Conservation (phyloP, 2,888 invertebrate genomes). For the Spisula solida region DNA sequence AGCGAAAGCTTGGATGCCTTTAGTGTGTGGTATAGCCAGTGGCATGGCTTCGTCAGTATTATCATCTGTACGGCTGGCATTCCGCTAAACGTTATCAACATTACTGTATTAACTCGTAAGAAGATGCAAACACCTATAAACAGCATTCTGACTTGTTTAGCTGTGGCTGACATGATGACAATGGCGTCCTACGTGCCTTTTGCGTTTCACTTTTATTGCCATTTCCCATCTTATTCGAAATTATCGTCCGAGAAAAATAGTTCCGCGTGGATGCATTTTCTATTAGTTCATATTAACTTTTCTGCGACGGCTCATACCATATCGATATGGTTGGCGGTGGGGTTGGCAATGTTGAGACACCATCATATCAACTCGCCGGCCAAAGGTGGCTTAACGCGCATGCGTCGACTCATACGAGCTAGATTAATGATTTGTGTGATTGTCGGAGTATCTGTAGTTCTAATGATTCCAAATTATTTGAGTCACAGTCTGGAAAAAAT, state of each 20-base stretch:
- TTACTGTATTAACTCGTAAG: slow-evolving; percentile 93
- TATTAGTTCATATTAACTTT: slow-evolving; percentile 94
- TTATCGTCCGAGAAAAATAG: slow-evolving; percentile 82
- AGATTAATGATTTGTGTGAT: slow-evolving; percentile 92
- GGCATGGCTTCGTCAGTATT: slow-evolving; percentile 95
- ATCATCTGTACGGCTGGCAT: slow-evolving; percentile 96
- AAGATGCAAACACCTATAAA: slow-evolving; percentile 97
- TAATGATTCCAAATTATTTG: slow-evolving; percentile 95
- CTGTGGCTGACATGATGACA: slow-evolving; percentile 97
- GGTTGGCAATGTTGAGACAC: slow-evolving; percentile 96
- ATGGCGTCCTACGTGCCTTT: slow-evolving; percentile 96
- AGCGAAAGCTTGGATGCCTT: slow-evolving; percentile 64
- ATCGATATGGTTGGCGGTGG: slow-evolving; percentile 96
- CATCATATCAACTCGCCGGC: slow-evolving; percentile 91
- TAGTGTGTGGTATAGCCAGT: slow-evolving; percentile 77
- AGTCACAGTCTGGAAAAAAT: slow-evolving; percentile 90
- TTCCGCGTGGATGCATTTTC: slow-evolving; percentile 87
- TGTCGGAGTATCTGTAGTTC: slow-evolving; percentile 94
- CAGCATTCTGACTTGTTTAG: slow-evolving; percentile 94
- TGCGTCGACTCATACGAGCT: slow-evolving; percentile 89
- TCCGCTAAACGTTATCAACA: slow-evolving; percentile 95
- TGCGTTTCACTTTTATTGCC: slow-evolving; percentile 90
- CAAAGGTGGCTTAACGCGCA: slow-evolving; percentile 89
- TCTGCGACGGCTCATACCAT: slow-evolving; percentile 96
- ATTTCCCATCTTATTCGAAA: slow-evolving; percentile 70